These are phyloP conservation scores for Platichthys stellatus DNA, from an alignment of 2,113 vertebrate genomes.

Conservation along the genomic window DNA sequence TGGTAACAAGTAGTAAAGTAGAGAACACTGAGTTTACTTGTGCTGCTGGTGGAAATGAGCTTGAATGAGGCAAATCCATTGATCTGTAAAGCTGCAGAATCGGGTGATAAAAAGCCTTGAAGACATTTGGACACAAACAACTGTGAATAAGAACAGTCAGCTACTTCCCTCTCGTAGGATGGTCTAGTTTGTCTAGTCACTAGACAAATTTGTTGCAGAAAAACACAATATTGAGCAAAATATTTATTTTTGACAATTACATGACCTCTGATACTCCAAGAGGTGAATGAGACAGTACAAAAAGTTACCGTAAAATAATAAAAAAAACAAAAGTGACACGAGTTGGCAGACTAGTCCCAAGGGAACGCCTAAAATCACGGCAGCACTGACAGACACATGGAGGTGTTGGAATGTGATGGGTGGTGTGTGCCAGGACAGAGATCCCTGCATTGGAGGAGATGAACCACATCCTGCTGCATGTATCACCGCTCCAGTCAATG, in stretches of 20 bases:
- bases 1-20: too few species aligned
- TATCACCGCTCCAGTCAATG: conserved; percentile 34
- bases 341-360: conserved; percentile 28
- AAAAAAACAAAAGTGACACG: conserved; percentile 12
- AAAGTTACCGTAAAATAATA: conserved; percentile 37
- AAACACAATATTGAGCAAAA: conserved; percentile 60
- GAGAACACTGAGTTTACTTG: too few species aligned
- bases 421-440: conserved; percentile 31
- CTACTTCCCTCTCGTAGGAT: too few species aligned
- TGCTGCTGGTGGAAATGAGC: too few species aligned
- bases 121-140: too few species aligned
- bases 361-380: conserved; percentile 27
- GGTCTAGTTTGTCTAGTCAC: not conserved
- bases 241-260: conserved; percentile 74
- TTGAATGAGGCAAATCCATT: too few species aligned
- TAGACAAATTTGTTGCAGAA: conserved; percentile 11
- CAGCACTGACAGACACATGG: conserved; percentile 30
- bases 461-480: conserved; percentile 44
- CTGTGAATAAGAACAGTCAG: too few species aligned
- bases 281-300: conserved; percentile 53
- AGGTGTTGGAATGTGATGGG: conserved; percentile 64
- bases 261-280: conserved; percentile 42
- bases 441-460: not conserved
- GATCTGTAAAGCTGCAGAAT: too few species aligned
- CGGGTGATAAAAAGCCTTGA: too few species aligned